These are phyloP conservation scores for Drosophila lowei DNA, from an alignment of 1,140 invertebrate species.

Conservation along the genomic window DNA sequence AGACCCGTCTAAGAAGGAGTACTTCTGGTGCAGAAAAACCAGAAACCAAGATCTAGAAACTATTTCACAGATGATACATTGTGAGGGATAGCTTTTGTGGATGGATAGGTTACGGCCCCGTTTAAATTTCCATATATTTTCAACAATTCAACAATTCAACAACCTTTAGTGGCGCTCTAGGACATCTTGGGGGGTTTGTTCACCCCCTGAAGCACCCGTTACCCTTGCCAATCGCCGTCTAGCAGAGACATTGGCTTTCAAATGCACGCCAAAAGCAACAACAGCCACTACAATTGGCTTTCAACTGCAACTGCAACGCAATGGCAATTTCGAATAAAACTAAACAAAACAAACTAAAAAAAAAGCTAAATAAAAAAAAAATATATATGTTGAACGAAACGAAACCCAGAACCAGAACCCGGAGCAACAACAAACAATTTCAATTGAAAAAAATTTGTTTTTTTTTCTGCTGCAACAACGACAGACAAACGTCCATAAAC, in stretches of 20 bases:
- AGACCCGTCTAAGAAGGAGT: too few species aligned
- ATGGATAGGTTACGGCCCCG: neutral
- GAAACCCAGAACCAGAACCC: conserved; percentile 40
- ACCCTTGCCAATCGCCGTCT: conserved; percentile 28
- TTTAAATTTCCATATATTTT: too few species aligned
- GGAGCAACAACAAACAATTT: conserved; percentile 59
- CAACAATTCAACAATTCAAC: too few species aligned
- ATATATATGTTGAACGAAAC: conserved; percentile 26
- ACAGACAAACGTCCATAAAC: conserved; percentile 62
- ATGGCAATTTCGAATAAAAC: conserved; percentile 54
- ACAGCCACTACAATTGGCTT: conserved; percentile 46
- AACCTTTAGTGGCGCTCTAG: too few species aligned
- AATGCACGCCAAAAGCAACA: conserved; percentile 33
- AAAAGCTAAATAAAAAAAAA: conserved; percentile 7
- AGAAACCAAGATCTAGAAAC: too few species aligned
- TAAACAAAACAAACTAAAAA: conserved; percentile 18
- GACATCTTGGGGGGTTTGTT: neutral
- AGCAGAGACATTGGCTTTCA: conserved; percentile 54
- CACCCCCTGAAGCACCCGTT: conserved; percentile 27
- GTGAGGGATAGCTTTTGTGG: too few species aligned
- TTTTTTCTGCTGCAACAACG: conserved; percentile 48
- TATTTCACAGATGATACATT: too few species aligned
- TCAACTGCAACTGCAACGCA: conserved; percentile 53
- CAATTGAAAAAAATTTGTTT: conserved; percentile 68
- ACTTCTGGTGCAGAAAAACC: too few species aligned